Conservation (phyloP, 2,797 vertebrate species). For the Rhinella marina region DNA sequence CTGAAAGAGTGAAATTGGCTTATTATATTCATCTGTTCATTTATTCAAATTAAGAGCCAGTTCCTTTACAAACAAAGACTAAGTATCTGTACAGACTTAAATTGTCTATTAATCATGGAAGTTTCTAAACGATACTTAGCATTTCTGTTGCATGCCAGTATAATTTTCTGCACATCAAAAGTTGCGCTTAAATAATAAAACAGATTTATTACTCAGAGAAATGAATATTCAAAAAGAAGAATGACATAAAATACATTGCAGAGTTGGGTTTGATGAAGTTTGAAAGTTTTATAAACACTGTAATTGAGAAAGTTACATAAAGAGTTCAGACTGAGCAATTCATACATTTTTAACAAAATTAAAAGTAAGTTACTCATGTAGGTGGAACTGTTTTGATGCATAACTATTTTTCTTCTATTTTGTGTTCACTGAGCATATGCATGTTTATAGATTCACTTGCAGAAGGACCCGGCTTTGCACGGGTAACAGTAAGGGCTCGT, state of each 20-base stretch:
- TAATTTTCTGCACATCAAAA: conserved; percentile 41
- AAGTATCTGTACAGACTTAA: conserved; percentile 38
- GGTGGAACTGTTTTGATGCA: not conserved
- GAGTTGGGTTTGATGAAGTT: conserved; percentile 12
- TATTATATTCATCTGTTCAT: conserved; percentile 61
- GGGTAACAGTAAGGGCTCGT: no score
- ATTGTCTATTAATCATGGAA: conserved; percentile 57
- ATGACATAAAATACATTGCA: conserved; percentile 5
- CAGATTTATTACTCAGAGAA: conserved; percentile 18
- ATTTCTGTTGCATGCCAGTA: conserved; percentile 50
- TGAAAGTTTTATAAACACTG: conserved; percentile 3
- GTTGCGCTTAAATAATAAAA: conserved; percentile 32
- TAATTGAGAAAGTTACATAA: not conserved
- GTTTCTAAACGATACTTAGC: conserved; percentile 50
- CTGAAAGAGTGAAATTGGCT: conserved; percentile 49
- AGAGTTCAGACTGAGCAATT: not conserved
- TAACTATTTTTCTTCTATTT: not conserved
- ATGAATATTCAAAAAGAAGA: not conserved
- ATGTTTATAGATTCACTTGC: no score
- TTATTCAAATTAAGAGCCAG: conserved; percentile 56
- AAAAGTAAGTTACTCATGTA: conserved; percentile 16
- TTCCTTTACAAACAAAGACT: conserved; percentile 53
- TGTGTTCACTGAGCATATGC: not conserved
- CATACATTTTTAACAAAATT: not conserved
- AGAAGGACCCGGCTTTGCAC: no score